Evolutionary conservation across 2,797 vertebrate genomes (phyloP).

Genomic region (Chloroceryle amazona): DNA sequence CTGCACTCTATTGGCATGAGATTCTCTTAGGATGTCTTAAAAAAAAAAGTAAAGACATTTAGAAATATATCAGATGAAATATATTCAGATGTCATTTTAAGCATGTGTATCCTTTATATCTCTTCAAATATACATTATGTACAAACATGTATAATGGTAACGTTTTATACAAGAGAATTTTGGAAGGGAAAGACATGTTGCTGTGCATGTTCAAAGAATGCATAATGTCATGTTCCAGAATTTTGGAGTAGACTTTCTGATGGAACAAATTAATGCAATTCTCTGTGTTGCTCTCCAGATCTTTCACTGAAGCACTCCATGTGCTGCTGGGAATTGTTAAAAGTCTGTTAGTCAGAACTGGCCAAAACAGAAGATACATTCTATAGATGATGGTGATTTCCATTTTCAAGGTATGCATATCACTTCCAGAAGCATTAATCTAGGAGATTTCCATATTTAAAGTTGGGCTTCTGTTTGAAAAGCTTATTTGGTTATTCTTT

Average conservation of each 20-base stretch:
- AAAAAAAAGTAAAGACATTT: background rate
- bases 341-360: background rate
- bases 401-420: background rate
- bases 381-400: background rate
- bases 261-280: background rate
- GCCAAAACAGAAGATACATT: background rate
- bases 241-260: background rate
- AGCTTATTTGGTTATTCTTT: background rate
- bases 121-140: background rate
- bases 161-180: background rate
- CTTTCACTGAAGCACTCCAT: background rate
- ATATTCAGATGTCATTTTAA: background rate
- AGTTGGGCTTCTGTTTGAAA: background rate
- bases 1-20: background rate
- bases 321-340: background rate
- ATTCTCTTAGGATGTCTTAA: background rate
- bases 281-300: background rate
- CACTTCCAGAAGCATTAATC: background rate
- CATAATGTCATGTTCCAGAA: background rate
- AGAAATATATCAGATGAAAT: background rate
- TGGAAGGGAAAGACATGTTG: background rate
- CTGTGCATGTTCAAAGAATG: background rate
- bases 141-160: background rate
- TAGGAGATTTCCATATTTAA: background rate
- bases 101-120: background rate